Evolutionary conservation across 2,888 invertebrate species (phyloP).

Genomic region (Xestia sexstrigata): DNA sequence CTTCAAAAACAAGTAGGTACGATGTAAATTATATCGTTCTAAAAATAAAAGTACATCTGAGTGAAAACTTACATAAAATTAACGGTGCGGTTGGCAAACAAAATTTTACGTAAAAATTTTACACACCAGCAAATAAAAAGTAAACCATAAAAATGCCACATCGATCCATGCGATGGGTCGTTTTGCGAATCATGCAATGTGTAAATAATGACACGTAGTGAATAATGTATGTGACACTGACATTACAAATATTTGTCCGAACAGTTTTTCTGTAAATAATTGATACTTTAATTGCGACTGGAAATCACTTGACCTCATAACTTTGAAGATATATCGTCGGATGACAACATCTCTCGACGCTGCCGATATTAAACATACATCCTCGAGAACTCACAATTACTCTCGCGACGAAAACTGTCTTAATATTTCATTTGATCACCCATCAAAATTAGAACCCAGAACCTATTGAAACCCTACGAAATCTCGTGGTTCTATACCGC

Average conservation of each 20-base stretch:
- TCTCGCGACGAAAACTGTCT: neutral
- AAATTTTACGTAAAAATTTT: slow-evolving; percentile 70
- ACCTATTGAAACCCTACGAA: slow-evolving; percentile 9
- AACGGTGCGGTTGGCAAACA: slow-evolving; percentile 72
- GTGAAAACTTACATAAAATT: slow-evolving; percentile 72
- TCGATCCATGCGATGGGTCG: slow-evolving; percentile 78
- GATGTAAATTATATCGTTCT: slow-evolving; percentile 25
- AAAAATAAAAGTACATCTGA: slow-evolving; percentile 61
- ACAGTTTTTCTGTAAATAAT: slow-evolving; percentile 62
- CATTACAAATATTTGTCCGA: slow-evolving; percentile 64
- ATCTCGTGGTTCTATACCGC: slow-evolving; percentile 1
- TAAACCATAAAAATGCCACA: slow-evolving; percentile 71
- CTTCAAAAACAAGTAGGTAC: slow-evolving; percentile 19
- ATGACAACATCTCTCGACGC: slow-evolving; percentile 50
- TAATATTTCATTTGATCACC: neutral
- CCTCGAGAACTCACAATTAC: neutral
- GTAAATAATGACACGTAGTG: slow-evolving; percentile 73
- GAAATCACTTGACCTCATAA: slow-evolving; percentile 68
- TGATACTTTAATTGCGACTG: slow-evolving; percentile 63
- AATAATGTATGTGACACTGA: slow-evolving; percentile 66
- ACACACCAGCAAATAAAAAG: slow-evolving; percentile 71
- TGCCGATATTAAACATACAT: slow-evolving; percentile 35
- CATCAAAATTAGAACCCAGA: slow-evolving; percentile 2
- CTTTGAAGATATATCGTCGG: slow-evolving; percentile 56
- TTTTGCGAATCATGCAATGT: slow-evolving; percentile 74